Percentiles rank a stretch among this genome's conserved stretches.
These are phyloP conservation scores for Myzus persicae DNA, from an alignment of 1,140 invertebrate species.

Conservation along the genomic window DNA sequence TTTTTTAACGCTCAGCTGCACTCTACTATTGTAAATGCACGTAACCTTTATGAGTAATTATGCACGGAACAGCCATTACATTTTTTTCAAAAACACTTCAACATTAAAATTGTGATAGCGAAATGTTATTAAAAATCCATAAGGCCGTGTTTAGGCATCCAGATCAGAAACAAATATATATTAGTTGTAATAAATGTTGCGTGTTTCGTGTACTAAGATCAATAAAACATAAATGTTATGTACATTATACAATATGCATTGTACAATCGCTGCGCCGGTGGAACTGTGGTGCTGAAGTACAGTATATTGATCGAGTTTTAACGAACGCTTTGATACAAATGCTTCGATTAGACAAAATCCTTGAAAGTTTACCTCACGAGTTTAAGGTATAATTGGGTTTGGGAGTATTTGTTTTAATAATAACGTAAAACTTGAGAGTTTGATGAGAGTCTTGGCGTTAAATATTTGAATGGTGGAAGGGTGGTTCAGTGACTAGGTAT, in stretches of 20 bases:
- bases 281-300: neutral
- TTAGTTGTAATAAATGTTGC: neutral
- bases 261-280: neutral
- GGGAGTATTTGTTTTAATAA: constrained; percentile 45
- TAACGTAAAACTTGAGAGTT: constrained; percentile 21
- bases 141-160: neutral
- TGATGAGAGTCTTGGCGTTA: constrained; percentile 33
- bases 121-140: constrained; percentile 18
- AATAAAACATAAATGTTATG: neutral
- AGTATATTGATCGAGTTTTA: neutral
- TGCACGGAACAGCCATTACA: neutral
- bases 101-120: constrained; percentile 16
- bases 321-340: constrained; percentile 8
- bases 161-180: neutral
- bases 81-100: constrained; percentile 21
- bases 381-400: neutral
- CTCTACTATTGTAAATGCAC: constrained; percentile 20
- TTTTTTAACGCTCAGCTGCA: constrained; percentile 43
- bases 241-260: neutral
- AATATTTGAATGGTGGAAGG: constrained; percentile 18
- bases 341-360: constrained; percentile 1
- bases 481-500: neutral
- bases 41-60: constrained; percentile 39
- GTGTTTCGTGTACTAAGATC: neutral
- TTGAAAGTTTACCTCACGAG: constrained; percentile 4